Evolutionary conservation across 2,888 invertebrate genomes (phyloP), one percentile per base, ranked within the genome.

Genomic region (Hymenopus coronatus): DNA sequence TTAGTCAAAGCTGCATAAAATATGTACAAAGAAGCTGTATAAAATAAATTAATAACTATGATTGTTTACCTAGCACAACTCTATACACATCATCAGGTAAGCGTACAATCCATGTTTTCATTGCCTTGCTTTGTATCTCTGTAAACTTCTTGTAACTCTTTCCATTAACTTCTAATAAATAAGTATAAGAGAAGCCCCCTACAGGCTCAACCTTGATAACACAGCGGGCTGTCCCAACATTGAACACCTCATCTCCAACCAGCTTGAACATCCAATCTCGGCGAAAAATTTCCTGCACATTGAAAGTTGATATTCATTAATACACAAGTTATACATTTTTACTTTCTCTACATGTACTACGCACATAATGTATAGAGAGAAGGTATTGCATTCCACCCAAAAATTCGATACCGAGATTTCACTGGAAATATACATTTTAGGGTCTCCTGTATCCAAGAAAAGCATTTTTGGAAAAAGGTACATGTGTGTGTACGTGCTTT

Each of bases 201-300:
- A 94, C 93, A 20, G 95, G 95, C 90, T 95, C 95, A 25, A 96
- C 95, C 84, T 93, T 92, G 88, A 96, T 94, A 27, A 92, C 92
- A 91, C 95, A 95, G 88, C 93, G 93, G 2, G 93, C 92, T 81
- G 92, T 92, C 2, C 96, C 96, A 83, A 98, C 94, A 83, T 94
- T 94, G 92, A 98, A 97, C 14, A 95, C 93, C 93, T 98, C 98
- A 91, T 96, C 96, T 1, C 98, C 98, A 0, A 98, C 98, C 85
- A 98, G 93, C 92, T 97, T 97, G 93, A 98, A 98, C 97, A 98
- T 97, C 97, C 98, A 98, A 89, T 98, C 98, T 90, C 96, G 94
- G 27, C 96, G 94, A n/a, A 89, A 9, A 54, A 90, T n/a, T n/a
- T 89, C 86, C 87, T 89, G 83, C 9, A 83, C 20, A 70, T 4